Evolutionary conservation across 1,140 invertebrate genomes (phyloP).

Genomic region (Acyrthosiphon pisum): DNA sequence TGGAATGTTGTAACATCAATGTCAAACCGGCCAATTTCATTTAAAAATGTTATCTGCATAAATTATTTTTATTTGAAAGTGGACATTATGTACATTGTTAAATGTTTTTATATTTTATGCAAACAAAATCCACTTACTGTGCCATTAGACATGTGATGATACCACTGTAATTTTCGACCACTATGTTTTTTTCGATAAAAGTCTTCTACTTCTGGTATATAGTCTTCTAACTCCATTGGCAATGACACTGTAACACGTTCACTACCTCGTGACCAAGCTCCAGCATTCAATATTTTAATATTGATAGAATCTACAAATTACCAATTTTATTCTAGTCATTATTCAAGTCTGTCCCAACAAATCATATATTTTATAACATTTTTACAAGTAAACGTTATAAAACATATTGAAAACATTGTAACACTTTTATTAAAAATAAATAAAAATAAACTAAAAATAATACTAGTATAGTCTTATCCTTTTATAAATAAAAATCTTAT

Average conservation of each 20-base stretch:
- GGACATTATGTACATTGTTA: not conserved
- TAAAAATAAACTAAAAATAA: too few species aligned
- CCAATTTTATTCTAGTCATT: not conserved
- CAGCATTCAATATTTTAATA: slow-evolving; percentile 96
- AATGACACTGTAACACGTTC: slow-evolving; percentile 94
- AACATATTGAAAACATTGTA: too few species aligned
- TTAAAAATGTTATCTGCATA: slow-evolving; percentile 80
- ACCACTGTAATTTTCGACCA: slow-evolving; percentile 98
- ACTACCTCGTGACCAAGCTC: slow-evolving; percentile 94
- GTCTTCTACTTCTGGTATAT: slow-evolving; percentile 96
- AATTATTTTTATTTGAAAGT: not conserved
- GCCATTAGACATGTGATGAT: slow-evolving; percentile 99
- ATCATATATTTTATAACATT: too few species aligned
- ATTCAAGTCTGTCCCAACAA: not conserved
- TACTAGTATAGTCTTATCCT: too few species aligned
- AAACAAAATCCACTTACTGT: slow-evolving; percentile 65
- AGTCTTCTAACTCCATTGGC: slow-evolving; percentile 96
- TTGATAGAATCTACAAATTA: slow-evolving; percentile 73
- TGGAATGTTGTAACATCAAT: slow-evolving; percentile 99
- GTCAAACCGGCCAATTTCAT: slow-evolving; percentile 93
- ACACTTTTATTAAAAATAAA: too few species aligned
- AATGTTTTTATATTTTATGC: not conserved
- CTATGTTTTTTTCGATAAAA: slow-evolving; percentile 97
- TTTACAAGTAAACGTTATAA: too few species aligned
- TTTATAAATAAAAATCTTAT: too few species aligned